These are phyloP conservation scores for Phycodurus eques DNA, from an alignment of 2,113 vertebrate genomes.

Conservation along the genomic window DNA sequence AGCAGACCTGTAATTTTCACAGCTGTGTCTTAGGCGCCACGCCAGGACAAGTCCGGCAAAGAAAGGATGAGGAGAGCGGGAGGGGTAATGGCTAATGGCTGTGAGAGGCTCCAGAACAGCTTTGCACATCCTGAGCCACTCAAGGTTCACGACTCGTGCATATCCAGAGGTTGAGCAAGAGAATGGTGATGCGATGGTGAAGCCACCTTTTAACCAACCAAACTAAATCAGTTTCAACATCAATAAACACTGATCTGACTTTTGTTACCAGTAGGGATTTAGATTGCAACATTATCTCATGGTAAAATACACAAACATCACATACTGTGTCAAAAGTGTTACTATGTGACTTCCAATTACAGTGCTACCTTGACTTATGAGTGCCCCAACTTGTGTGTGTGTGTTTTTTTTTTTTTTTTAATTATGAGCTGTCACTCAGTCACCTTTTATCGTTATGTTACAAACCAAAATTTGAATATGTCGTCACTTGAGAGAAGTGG, in stretches of 20 bases:
- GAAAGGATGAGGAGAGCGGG: conserved; percentile 6
- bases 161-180: conserved; percentile 25
- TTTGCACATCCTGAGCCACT: conserved; percentile 27
- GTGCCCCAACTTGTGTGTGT: no score
- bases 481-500: no score
- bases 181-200: conserved; percentile 5
- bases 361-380: no score
- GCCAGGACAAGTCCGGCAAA: conserved; percentile 49
- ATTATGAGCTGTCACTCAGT: no score
- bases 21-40: conserved; percentile 60
- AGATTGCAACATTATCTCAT: no score
- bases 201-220: background rate
- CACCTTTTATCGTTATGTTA: no score
- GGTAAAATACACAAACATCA: no score
- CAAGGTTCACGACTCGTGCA: conserved; percentile 16
- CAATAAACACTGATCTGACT: background rate
- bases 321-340: no score
- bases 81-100: conserved; percentile 42
- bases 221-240: background rate
- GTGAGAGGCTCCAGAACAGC: conserved; percentile 36
- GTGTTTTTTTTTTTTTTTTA: no score
- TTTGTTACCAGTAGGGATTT: no score
- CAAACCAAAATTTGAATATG: no score
- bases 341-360: no score
- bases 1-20: conserved; percentile 72